Conservation (phyloP, 2,888 invertebrate genomes). For the Lagria hirta region DNA sequence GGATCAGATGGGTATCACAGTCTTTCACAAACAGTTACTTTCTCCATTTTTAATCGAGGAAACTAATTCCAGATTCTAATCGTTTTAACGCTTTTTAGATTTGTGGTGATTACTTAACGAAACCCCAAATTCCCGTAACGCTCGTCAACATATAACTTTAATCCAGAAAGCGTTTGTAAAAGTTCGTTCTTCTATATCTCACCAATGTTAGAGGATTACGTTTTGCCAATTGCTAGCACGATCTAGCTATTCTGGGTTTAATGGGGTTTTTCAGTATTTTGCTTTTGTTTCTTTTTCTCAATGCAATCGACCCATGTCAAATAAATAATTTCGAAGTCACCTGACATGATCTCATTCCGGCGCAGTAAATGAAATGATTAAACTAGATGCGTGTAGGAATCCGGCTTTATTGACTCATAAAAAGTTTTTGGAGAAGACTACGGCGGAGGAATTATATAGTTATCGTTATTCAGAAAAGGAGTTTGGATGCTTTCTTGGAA, state of each 20-base stretch:
- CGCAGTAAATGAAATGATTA: conserved; percentile 12
- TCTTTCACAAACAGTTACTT: too few species aligned
- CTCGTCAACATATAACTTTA: conserved; percentile 25
- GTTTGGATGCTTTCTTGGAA: too few species aligned
- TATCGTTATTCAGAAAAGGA: conserved; percentile 16
- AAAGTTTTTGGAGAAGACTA: conserved; percentile 10
- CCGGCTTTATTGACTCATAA: conserved; percentile 20
- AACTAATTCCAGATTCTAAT: too few species aligned
- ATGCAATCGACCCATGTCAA: too few species aligned
- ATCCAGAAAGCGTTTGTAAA: conserved; percentile 25
- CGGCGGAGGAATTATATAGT: conserved; percentile 15
- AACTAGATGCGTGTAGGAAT: conserved; percentile 8
- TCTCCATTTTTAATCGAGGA: too few species aligned
- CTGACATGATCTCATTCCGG: conserved; percentile 7
- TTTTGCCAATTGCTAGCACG: conserved; percentile 26
- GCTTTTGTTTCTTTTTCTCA: conserved; percentile 20
- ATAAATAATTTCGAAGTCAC: conserved; percentile 10
- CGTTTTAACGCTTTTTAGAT: conserved; percentile 15
- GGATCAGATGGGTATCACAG: too few species aligned
- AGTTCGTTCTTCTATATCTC: conserved; percentile 21
- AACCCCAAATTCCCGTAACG: conserved; percentile 13
- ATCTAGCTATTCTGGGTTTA: conserved; percentile 23
- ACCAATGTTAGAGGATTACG: conserved; percentile 26
- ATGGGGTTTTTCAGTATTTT: conserved; percentile 15
- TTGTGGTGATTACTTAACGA: conserved; percentile 13